These are phyloP conservation scores for Otus sunia DNA, from an alignment of 2,113 vertebrate genomes.

Conservation along the genomic window DNA sequence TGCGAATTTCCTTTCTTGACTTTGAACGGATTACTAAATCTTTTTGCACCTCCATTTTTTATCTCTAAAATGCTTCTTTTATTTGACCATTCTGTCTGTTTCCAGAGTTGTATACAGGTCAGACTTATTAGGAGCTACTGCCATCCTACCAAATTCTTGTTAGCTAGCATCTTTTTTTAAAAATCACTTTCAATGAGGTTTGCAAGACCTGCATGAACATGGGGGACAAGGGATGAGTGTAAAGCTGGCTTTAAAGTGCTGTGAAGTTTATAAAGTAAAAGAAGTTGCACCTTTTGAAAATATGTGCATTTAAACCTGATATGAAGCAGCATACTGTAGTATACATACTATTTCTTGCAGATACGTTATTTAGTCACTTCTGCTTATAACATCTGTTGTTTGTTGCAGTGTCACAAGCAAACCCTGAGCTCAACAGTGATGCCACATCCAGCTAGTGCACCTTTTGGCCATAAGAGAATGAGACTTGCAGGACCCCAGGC, in stretches of 20 bases:
- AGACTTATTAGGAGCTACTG: background rate
- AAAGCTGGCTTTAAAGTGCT: background rate
- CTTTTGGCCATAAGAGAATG: conserved; percentile 92
- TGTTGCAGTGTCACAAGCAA: conserved; percentile 94
- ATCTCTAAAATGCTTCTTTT: background rate
- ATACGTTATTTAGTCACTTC: fast-evolving
- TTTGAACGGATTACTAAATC: background rate
- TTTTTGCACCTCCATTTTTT: background rate
- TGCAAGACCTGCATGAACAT: background rate
- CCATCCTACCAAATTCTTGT: background rate
- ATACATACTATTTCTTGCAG: background rate
- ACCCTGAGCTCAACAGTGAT: conserved; percentile 90
- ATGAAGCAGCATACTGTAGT: background rate
- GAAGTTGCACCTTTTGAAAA: background rate
- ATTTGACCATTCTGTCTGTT: background rate
- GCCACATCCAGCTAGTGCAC: conserved; percentile 93
- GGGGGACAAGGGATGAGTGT: background rate
- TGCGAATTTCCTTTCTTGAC: background rate
- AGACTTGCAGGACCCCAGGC: conserved; percentile 91
- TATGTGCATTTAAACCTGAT: background rate
- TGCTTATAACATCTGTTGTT: background rate
- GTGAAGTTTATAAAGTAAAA: background rate
- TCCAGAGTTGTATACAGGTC: background rate
- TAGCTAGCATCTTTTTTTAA: background rate
- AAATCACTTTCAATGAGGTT: background rate